phyloP scores from a whole-genome alignment of 2,113 vertebrate genomes.

The Hippopotamus amphibius region DNA sequence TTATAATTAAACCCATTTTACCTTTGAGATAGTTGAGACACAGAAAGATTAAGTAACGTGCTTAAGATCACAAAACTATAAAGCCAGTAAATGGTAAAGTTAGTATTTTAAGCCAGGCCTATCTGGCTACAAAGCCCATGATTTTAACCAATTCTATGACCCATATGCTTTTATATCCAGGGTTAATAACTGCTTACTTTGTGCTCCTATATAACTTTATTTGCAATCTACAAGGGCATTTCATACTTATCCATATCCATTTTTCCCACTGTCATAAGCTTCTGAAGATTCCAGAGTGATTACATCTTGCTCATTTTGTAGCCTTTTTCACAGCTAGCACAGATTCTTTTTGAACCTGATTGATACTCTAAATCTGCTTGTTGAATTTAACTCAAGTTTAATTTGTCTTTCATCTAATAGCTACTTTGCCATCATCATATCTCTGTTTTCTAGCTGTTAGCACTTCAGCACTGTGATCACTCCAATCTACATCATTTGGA shows the following conservation, averaged over 20 bases:
- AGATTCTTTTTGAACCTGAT: neutral
- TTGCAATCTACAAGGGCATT: neutral
- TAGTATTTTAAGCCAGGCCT: neutral
- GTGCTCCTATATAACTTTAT: neutral
- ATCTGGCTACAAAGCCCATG: neutral
- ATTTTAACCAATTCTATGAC: neutral
- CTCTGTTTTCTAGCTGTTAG: neutral
- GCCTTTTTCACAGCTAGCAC: neutral
- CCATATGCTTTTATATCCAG: neutral
- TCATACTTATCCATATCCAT: neutral
- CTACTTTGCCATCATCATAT: neutral
- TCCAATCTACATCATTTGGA: neutral
- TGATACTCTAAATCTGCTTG: neutral
- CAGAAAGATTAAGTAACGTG: neutral
- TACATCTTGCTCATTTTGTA: neutral
- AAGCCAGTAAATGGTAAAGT: neutral
- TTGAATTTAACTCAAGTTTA: neutral
- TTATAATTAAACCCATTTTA: neutral
- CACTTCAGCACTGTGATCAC: neutral
- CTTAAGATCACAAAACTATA: neutral
- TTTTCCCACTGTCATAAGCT: neutral
- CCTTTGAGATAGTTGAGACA: neutral
- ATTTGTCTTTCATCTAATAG: neutral
- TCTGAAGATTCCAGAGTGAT: neutral
- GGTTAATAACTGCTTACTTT: neutral